phyloP scores from a whole-genome alignment of 2,113 vertebrate genomes.

The Oxygymnocypris stewartii region DNA sequence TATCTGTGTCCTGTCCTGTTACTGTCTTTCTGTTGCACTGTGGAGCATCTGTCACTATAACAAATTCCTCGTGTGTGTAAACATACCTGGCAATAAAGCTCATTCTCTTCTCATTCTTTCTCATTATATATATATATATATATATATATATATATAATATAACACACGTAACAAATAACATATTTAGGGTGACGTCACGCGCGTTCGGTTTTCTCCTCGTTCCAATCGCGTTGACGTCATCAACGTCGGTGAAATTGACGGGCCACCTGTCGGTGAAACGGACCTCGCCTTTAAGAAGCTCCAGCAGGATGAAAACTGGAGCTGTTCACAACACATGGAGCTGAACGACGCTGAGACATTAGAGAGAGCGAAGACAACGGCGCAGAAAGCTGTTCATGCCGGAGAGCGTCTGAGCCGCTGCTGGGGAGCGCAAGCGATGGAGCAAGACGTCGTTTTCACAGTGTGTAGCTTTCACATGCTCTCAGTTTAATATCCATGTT shows the following conservation, averaged over 20 bases:
- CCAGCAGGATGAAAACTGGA: conserved; percentile 43
- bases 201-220: conserved; percentile 38
- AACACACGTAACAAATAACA: too few species aligned
- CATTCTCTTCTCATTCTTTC: too few species aligned
- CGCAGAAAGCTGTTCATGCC: background rate
- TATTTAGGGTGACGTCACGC: conserved; percentile 65
- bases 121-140: too few species aligned
- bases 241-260: conserved; percentile 74
- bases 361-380: background rate
- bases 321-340: conserved; percentile 52
- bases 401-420: background rate
- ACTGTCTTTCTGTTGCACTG: too few species aligned
- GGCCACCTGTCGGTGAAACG: conserved; percentile 76
- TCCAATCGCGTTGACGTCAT: conserved; percentile 77
- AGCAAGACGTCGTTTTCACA: conserved; percentile 12
- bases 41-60: too few species aligned
- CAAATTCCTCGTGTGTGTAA: too few species aligned
- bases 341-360: conserved; percentile 32
- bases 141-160: too few species aligned
- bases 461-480: conserved; percentile 29
- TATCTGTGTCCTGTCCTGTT: too few species aligned
- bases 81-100: too few species aligned
- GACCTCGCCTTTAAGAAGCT: conserved; percentile 72
- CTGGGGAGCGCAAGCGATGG: background rate
- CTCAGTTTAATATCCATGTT: conserved; percentile 33